Evolutionary conservation across 2,797 vertebrate species (phyloP).

Genomic region (Melanogrammus aeglefinus): DNA sequence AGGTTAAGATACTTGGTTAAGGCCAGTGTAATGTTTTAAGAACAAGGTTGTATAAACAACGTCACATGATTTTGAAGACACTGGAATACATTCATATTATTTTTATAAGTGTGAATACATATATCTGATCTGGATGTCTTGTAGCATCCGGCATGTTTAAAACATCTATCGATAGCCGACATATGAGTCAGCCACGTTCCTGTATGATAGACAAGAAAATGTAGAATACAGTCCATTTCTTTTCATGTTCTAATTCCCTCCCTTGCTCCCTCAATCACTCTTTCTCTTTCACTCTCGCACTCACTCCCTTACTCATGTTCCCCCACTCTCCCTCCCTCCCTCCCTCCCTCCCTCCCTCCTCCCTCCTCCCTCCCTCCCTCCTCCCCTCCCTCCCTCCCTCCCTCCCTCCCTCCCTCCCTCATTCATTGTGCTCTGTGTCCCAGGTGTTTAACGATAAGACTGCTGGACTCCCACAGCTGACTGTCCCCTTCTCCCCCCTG

Average conservation of each 20-base stretch:
- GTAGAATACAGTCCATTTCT: not conserved
- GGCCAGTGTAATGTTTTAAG: not conserved
- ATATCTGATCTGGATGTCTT: too few relatives aligned
- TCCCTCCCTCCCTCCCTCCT: not conserved
- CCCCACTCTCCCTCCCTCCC: not conserved
- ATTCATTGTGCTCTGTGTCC: slow-evolving; percentile 39
- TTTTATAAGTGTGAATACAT: too few relatives aligned
- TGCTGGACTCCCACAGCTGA: slow-evolving; percentile 57
- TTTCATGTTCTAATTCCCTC: not conserved
- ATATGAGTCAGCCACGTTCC: not conserved
- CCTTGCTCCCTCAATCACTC: not conserved
- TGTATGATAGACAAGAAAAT: not conserved
- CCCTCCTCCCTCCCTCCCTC: slow-evolving; percentile 47
- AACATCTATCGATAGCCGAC: not conserved
- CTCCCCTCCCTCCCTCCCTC: not conserved
- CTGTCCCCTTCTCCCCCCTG: slow-evolving; percentile 27
- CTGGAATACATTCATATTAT: not conserved
- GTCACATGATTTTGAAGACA: not conserved
- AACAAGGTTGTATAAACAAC: not conserved
- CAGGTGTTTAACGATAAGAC: slow-evolving; percentile 70
- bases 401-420: slow-evolving; percentile 5
- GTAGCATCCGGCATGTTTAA: too few relatives aligned
- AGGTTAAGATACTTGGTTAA: slow-evolving; percentile 3
- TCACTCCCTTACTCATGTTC: slow-evolving; percentile 40
- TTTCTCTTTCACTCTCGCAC: slow-evolving; percentile 28